phyloP scores from a whole-genome alignment of 2,113 vertebrate genomes.

The Pontoporia blainvillei region DNA sequence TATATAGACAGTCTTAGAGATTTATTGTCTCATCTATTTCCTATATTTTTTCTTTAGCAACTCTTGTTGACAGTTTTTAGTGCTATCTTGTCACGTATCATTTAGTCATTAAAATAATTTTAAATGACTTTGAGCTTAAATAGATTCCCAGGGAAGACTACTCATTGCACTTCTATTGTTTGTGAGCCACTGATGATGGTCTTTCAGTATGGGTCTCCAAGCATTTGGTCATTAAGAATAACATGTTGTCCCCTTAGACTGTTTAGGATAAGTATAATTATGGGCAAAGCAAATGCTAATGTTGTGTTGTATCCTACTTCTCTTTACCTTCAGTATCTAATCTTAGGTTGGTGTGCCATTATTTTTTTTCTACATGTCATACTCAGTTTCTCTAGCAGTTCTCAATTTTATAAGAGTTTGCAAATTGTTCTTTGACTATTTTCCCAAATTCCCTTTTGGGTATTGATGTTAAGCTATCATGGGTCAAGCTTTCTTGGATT shows the following conservation, averaged over 20 bases:
- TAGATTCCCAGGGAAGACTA: not conserved
- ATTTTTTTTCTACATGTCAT: not conserved
- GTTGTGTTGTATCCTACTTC: not conserved
- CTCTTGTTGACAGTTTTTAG: not conserved
- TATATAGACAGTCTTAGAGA: not conserved
- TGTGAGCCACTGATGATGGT: not conserved
- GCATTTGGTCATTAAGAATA: not conserved
- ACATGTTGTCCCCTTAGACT: not conserved
- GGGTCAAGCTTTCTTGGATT: not conserved
- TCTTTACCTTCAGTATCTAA: not conserved
- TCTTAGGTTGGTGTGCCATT: not conserved
- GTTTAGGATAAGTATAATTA: not conserved
- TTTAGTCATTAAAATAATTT: slow-evolving; percentile 29
- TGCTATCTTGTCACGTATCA: not conserved
- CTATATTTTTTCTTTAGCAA: not conserved
- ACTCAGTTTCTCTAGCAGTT: not conserved
- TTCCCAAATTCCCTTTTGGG: not conserved
- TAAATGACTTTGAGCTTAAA: not conserved
- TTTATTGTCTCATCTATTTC: not conserved
- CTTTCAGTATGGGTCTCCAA: not conserved
- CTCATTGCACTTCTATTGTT: not conserved
- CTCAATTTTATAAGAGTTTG: not conserved
- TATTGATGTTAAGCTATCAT: not conserved
- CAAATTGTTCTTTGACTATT: not conserved
- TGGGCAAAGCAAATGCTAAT: not conserved